Base-by-base conservation (phyloP, 1,140 invertebrate species). In the Diabrotica virgifera region DNA sequence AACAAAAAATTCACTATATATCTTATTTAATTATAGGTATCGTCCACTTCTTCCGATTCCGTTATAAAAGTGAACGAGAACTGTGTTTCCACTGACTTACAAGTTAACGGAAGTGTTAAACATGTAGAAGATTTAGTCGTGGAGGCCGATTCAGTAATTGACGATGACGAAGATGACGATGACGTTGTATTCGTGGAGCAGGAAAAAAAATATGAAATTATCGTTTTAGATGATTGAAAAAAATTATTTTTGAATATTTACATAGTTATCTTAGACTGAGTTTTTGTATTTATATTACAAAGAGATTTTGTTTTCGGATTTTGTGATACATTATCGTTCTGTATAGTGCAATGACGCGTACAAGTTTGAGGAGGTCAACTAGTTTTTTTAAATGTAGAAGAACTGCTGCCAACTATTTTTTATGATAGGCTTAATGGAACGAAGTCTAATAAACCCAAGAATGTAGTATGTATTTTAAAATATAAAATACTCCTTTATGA, bases 251-350 rank as follows among this genome's bases (percentile, higher is more conserved):
- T 24, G 24, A 24, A 24, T 24, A n/a, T 46, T 46, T 46, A 10
- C 40, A 46, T 46, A 46, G 40, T 6, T 46, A 46, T 46, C n/a
- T 46, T 46, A 46, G 40, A 46, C 40, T 46, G 40, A 46, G 40
- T 46, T 10, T 46, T 5, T 24, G 24, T 24, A 24, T 24, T 64
- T 50, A 59, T 64, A 40, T 36, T 37, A 59, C 58, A 37, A 36
- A 63, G 13, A 54, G 11, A 36, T 63, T 36, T 63, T 63, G 7
- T 63, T 55, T 63, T 51, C 38, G 0, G 11, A 35, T 52, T 53
- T 62, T 52, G 10, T 14, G 52, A 54, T 56, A 56, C 54, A 66
- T 62, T 62, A 56, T 24, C 24, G 4, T 24, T 24, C 24, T 24
- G 24, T 24, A 24, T 24, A 24, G 24, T 24, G 24, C 24, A 4